phyloP scores from a whole-genome alignment of 2,797 vertebrate genomes.

The Passerculus sandwichensis region DNA sequence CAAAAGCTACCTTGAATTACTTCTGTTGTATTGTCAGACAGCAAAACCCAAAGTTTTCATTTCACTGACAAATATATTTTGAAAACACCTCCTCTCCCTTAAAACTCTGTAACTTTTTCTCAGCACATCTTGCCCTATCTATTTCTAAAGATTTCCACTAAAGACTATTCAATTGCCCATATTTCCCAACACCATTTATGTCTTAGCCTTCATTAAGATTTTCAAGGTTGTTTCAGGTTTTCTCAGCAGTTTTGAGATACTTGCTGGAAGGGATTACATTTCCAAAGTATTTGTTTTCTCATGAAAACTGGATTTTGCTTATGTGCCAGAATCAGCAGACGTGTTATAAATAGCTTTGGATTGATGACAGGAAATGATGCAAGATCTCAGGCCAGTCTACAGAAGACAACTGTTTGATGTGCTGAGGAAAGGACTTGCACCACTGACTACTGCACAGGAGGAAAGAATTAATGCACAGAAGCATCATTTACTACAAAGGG shows the following conservation, averaged over 20 bases:
- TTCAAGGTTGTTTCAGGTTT: not conserved
- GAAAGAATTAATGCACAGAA: not conserved
- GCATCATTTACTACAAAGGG: not conserved
- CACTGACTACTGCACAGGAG: not conserved
- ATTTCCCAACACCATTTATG: not conserved
- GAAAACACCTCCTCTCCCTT: not conserved
- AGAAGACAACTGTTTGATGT: constrained; percentile 33
- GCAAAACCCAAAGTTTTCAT: not conserved
- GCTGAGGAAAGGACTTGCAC: not conserved
- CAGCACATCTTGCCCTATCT: not conserved
- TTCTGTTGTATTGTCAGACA: not conserved
- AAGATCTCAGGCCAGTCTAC: constrained; percentile 47
- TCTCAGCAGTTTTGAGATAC: not conserved
- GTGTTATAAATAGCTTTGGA: constrained; percentile 55
- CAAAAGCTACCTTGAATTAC: not conserved
- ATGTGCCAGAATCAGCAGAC: constrained; percentile 45
- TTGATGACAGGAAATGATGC: constrained; percentile 58
- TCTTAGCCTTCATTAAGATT: not conserved
- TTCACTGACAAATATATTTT: not conserved
- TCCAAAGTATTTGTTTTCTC: constrained; percentile 43
- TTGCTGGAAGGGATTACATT: not conserved
- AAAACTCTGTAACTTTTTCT: not conserved
- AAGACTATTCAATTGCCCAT: not conserved
- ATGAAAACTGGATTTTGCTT: constrained; percentile 7
- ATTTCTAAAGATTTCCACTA: not conserved